A percentile compares a stretch with the other conserved stretches of the same genome.
These are phyloP conservation scores for Darevskia mixta DNA, from an alignment of 2,797 vertebrate genomes.

Conservation along the genomic window DNA sequence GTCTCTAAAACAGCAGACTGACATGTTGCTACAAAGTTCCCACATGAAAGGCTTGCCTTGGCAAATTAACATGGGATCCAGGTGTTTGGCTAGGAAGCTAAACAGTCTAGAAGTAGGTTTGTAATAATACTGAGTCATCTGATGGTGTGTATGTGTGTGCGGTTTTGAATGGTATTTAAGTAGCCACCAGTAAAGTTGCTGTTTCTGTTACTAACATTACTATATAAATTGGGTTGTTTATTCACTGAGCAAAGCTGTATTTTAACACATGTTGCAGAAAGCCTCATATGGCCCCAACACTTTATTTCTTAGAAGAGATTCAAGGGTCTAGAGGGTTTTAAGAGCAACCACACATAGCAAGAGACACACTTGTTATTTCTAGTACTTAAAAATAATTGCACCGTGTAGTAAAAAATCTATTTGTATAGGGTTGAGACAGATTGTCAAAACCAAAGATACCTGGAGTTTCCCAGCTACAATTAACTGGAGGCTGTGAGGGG, in stretches of 20 bases:
- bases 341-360: neutral
- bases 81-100: neutral
- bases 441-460: neutral
- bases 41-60: neutral
- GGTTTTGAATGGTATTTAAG: neutral
- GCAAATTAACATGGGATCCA: slow-evolving; percentile 7
- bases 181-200: neutral
- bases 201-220: neutral
- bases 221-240: neutral
- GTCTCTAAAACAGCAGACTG: neutral
- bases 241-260: neutral
- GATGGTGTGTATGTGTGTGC: neutral
- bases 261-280: slow-evolving; percentile 1
- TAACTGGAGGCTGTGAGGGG: neutral
- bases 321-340: neutral
- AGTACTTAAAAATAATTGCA: neutral
- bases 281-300: neutral
- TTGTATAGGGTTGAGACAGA: neutral
- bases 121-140: slow-evolving; percentile 7
- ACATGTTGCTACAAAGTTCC: slow-evolving; percentile 3
- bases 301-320: neutral
- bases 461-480: neutral
- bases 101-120: slow-evolving; percentile 17
- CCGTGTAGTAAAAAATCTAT: neutral
- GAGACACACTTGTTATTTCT: neutral